Evolutionary conservation across 2,888 invertebrate genomes (phyloP).

Genomic region (Polydrusus tereticollis): DNA sequence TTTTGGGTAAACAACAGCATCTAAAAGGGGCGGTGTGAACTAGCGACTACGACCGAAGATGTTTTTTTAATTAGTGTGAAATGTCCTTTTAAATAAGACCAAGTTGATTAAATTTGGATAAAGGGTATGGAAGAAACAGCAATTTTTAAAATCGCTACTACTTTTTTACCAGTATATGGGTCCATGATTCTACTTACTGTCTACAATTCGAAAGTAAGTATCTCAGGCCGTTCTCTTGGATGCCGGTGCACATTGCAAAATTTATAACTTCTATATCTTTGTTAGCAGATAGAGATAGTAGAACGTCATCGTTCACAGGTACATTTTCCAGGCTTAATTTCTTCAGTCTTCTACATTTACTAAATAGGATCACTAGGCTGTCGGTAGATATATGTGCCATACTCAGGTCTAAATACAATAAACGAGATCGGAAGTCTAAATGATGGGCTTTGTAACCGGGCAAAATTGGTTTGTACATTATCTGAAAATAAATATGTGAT

Average conservation of each 20-base stretch:
- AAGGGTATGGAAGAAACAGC: too few species aligned
- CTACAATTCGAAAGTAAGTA: slow-evolving; percentile 74
- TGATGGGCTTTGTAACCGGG: slow-evolving; percentile 62
- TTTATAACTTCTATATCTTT: slow-evolving; percentile 83
- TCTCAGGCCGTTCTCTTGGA: slow-evolving; percentile 75
- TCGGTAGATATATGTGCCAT: slow-evolving; percentile 77
- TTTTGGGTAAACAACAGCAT: too few species aligned
- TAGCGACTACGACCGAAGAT: too few species aligned
- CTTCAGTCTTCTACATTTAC: slow-evolving; percentile 77
- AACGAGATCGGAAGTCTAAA: slow-evolving; percentile 69
- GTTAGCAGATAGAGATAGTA: slow-evolving; percentile 78
- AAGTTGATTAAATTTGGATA: too few species aligned
- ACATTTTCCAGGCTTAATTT: slow-evolving; percentile 90
- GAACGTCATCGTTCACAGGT: slow-evolving; percentile 74
- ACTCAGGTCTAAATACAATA: slow-evolving; percentile 90
- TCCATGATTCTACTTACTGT: slow-evolving; percentile 65
- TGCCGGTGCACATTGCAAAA: slow-evolving; percentile 83
- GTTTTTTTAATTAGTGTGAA: too few species aligned
- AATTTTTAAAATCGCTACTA: too few species aligned
- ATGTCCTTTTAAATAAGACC: too few species aligned
- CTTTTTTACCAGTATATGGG: too few species aligned
- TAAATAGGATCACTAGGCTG: slow-evolving; percentile 73
- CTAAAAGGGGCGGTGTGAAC: too few species aligned
- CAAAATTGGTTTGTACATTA: slow-evolving; percentile 70
- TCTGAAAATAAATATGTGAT: slow-evolving; percentile 59